Percentiles rank a stretch among this genome's conserved stretches.
phyloP scores from a whole-genome alignment of 2,797 vertebrate species.

The Pseudotriccus pelzelni region DNA sequence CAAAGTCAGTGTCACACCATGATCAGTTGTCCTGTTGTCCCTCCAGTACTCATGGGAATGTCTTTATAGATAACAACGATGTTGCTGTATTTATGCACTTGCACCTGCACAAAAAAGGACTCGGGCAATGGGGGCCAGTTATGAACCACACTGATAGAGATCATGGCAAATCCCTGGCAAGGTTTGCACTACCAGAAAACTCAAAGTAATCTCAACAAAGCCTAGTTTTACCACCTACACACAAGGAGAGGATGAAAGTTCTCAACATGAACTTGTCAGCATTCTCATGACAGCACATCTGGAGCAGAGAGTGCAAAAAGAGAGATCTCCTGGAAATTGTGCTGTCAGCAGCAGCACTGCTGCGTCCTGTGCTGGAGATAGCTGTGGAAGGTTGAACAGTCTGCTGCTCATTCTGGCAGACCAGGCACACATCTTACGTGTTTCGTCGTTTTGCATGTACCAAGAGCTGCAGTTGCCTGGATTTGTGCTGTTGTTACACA shows the following conservation, averaged over 20 bases:
- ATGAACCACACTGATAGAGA: background rate
- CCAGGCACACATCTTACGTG: background rate
- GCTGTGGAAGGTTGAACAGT: background rate
- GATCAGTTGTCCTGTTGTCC: background rate
- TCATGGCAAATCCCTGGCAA: background rate
- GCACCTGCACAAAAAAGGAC: background rate
- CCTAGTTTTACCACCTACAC: background rate
- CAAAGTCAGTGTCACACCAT: rapidly evolving
- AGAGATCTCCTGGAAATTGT: background rate
- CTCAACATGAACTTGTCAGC: background rate
- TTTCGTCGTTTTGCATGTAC: background rate
- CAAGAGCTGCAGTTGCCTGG: background rate
- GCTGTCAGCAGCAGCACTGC: background rate
- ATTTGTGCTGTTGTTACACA: background rate
- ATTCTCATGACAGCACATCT: background rate
- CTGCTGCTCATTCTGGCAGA: background rate
- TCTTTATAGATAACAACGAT: rapidly evolving
- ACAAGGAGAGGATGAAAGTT: background rate
- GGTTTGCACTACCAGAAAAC: background rate
- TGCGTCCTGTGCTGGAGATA: background rate
- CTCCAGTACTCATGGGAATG: background rate
- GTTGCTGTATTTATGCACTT: background rate
- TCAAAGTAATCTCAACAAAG: background rate
- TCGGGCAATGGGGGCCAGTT: background rate
- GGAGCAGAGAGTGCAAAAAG: background rate